phyloP scores from a whole-genome alignment of 2,113 vertebrate species.

The Ciconia maguari region DNA sequence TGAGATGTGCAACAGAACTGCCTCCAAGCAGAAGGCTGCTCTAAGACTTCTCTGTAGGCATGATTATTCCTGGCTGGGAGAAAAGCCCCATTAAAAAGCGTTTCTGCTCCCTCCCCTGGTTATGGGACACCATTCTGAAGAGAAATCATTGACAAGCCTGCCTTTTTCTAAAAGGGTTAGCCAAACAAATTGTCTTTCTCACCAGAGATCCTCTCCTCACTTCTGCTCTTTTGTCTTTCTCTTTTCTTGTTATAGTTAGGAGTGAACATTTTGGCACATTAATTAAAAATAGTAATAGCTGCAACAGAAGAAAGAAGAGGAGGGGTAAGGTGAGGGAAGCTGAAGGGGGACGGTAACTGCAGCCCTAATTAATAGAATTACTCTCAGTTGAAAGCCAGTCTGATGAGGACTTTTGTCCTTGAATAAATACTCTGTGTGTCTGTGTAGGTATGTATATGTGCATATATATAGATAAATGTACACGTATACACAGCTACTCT shows the following conservation, averaged over 20 bases:
- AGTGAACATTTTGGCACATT: slow-evolving; percentile 60
- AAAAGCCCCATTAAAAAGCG: slow-evolving; percentile 10
- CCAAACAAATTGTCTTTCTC: slow-evolving; percentile 7
- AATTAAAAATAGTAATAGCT: slow-evolving; percentile 72
- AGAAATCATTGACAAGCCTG: slow-evolving; percentile 16
- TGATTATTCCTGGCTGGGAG: not conserved
- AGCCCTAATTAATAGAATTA: slow-evolving; percentile 70
- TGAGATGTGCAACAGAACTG: not conserved
- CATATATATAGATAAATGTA: slow-evolving; percentile 21
- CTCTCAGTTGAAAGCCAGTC: slow-evolving; percentile 50
- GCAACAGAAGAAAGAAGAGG: slow-evolving; percentile 40
- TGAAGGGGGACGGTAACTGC: slow-evolving; percentile 29
- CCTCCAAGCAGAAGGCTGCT: not conserved
- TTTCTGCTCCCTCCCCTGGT: not conserved
- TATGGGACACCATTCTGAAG: not conserved
- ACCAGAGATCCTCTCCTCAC: not conserved
- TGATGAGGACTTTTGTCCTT: slow-evolving; percentile 61
- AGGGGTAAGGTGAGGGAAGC: slow-evolving; percentile 23
- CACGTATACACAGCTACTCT: slow-evolving; percentile 13
- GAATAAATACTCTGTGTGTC: slow-evolving; percentile 9
- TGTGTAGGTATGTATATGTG: not conserved
- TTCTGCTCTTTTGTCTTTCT: slow-evolving; percentile 29
- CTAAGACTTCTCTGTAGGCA: not conserved
- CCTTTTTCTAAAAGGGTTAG: slow-evolving; percentile 12
- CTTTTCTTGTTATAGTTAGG: slow-evolving; percentile 34